phyloP scores from a whole-genome alignment of 2,797 vertebrate species.

The Schizothorax lantsangensis region DNA sequence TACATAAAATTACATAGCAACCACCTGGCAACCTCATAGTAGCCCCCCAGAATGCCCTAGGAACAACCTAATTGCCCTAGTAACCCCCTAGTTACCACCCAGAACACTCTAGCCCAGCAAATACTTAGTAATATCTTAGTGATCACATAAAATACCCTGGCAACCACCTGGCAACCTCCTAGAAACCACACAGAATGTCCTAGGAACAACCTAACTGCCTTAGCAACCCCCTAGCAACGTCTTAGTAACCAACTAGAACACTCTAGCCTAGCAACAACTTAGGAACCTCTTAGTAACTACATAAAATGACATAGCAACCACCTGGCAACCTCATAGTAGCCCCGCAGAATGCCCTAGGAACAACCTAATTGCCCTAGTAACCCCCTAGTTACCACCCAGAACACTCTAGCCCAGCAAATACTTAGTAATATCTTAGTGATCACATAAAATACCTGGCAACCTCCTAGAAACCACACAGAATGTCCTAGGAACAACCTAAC shows the following conservation, averaged over 20 bases:
- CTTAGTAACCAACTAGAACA: background rate
- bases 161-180: background rate
- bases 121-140: too few species aligned
- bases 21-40: background rate
- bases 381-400: too few species aligned
- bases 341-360: too few species aligned
- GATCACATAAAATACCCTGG: background rate
- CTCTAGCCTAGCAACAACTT: background rate
- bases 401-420: too few species aligned
- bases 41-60: rapidly evolving
- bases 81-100: background rate
- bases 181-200: background rate
- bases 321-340: background rate
- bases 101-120: background rate
- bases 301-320: rapidly evolving
- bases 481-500: background rate
- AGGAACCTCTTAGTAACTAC: background rate
- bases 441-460: background rate
- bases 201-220: background rate
- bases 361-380: too few species aligned
- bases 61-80: background rate
- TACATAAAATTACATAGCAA: background rate
- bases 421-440: too few species aligned
- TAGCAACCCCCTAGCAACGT: background rate
- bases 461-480: background rate